Conservation (phyloP, 2,797 vertebrate genomes). For the Aulostomus chinensis region DNA sequence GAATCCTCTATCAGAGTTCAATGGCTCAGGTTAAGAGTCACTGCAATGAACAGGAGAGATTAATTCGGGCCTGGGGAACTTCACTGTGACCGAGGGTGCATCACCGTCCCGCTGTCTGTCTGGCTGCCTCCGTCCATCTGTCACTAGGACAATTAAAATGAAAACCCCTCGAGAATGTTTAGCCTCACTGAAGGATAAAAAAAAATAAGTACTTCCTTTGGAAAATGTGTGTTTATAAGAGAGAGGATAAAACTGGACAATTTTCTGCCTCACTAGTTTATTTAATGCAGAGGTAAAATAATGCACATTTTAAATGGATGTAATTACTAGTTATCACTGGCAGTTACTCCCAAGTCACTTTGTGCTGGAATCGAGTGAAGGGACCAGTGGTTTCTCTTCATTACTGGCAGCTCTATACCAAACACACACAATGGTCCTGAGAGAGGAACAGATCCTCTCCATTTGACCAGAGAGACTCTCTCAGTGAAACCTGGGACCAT, state of each 20-base stretch:
- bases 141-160: constrained; percentile 61
- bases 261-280: constrained; percentile 87
- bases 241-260: constrained; percentile 83
- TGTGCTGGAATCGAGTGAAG: constrained; percentile 72
- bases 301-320: constrained; percentile 87
- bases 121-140: constrained; percentile 45
- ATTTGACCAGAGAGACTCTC: too few species aligned
- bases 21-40: constrained; percentile 53
- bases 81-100: constrained; percentile 47
- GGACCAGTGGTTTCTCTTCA: constrained; percentile 62
- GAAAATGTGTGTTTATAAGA: constrained; percentile 75
- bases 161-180: constrained; percentile 67
- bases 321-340: constrained; percentile 85
- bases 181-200: constrained; percentile 74
- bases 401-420: constrained; percentile 45
- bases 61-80: constrained; percentile 54
- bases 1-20: constrained; percentile 68
- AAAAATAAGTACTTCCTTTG: constrained; percentile 73
- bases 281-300: constrained; percentile 83
- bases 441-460: too few species aligned
- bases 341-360: constrained; percentile 75
- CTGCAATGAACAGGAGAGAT: constrained; percentile 61
- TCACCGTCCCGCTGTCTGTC: constrained; percentile 41
- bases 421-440: constrained; percentile 55
- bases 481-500: too few species aligned